Conservation (phyloP, 2,888 invertebrate species). For the Entomobrya proxima region DNA sequence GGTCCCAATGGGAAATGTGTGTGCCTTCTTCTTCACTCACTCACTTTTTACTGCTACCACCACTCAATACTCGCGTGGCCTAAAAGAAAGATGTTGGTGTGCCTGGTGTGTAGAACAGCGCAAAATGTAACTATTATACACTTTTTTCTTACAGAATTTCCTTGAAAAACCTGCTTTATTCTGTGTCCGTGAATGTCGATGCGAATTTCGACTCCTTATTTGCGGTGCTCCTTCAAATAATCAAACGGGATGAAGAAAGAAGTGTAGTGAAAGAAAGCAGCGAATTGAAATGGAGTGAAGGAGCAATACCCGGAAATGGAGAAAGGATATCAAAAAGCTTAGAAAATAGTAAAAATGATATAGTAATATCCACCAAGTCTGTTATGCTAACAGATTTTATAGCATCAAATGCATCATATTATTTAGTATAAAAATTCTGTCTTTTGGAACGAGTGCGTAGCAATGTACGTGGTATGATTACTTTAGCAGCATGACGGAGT, state of each 20-base stretch:
- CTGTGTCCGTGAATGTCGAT: slow-evolving; percentile 28
- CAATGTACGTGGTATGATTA: too few species aligned
- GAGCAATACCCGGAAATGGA: not conserved
- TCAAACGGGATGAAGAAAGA: slow-evolving; percentile 19
- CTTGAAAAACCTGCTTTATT: slow-evolving; percentile 25
- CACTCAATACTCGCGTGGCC: not conserved
- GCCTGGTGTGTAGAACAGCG: too few species aligned
- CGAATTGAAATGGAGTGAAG: slow-evolving; percentile 22
- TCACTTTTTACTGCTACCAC: not conserved
- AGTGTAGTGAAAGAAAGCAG: not conserved
- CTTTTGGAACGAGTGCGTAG: too few species aligned
- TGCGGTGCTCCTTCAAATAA: slow-evolving; percentile 26
- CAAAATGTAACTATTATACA: too few species aligned
- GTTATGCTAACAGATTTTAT: too few species aligned
- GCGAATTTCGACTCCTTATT: slow-evolving; percentile 11
- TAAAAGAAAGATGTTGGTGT: not conserved
- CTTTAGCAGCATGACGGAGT: too few species aligned
- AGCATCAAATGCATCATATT: too few species aligned
- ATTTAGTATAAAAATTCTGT: too few species aligned
- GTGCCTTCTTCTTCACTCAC: not conserved
- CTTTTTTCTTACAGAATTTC: slow-evolving; percentile 12
- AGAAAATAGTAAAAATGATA: slow-evolving; percentile 6
- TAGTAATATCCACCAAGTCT: too few species aligned
- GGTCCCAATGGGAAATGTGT: slow-evolving; percentile 13
- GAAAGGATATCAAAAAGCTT: too few species aligned